Evolutionary conservation across 1,140 invertebrate genomes (phyloP).

Genomic region (Bombyx mori): ASM3026992v2 NC_085112.1:7171501-7172000

Average conservation of each 20-base stretch:
- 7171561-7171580: no score
- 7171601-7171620: no score
- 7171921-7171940: no score
- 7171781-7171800: slow-evolving; percentile 67
- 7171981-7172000: no score
- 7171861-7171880: slow-evolving; percentile 66
- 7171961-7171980: no score
- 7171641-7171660: slow-evolving; percentile 2
- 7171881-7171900: slow-evolving; percentile 65
- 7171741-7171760: slow-evolving; percentile 57
- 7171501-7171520: no score
- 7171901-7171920: slow-evolving; percentile 3
- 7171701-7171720: slow-evolving; percentile 20
- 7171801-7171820: slow-evolving; percentile 70
- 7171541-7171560: no score
- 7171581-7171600: no score
- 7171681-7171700: slow-evolving; percentile 19
- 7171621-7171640: background rate
- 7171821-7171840: slow-evolving; percentile 58
- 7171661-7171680: slow-evolving; percentile 11
- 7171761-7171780: slow-evolving; percentile 67
- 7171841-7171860: slow-evolving; percentile 62
- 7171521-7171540: no score
- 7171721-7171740: slow-evolving; percentile 45
- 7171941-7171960: slow-evolving; percentile 41